Conservation (phyloP, 2,888 invertebrate species). For the Cephus sareptanus region DNA sequence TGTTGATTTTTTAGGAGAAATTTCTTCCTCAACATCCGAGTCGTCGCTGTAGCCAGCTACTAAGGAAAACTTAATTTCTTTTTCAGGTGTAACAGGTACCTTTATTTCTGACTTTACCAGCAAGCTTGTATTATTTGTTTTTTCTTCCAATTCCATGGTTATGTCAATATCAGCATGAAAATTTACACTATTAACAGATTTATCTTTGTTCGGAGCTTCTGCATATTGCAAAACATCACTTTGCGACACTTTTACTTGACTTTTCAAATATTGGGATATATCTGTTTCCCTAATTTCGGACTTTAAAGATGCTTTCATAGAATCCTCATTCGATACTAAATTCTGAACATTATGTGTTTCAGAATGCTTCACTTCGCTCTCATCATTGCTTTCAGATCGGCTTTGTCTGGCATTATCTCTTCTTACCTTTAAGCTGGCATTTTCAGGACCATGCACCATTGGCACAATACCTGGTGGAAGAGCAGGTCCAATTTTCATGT, state of each 20-base stretch:
- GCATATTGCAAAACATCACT: constrained; percentile 61
- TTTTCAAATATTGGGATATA: constrained; percentile 63
- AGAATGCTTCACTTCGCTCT: not conserved
- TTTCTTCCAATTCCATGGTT: not conserved
- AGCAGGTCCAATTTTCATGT: constrained; percentile 35
- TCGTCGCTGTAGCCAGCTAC: constrained; percentile 71
- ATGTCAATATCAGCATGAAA: not conserved
- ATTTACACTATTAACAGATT: not conserved
- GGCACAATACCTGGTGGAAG: constrained; percentile 34
- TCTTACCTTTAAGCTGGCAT: constrained; percentile 18
- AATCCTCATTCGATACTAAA: constrained; percentile 38
- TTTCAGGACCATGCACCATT: constrained; percentile 41
- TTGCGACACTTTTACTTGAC: constrained; percentile 64
- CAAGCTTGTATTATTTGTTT: not conserved
- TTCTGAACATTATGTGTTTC: not conserved
- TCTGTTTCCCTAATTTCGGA: constrained; percentile 48
- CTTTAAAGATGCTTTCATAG: not conserved
- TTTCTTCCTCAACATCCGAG: constrained; percentile 66
- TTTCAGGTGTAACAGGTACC: not conserved
- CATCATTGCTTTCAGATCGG: not conserved
- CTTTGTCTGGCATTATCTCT: not conserved
- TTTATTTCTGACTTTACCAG: constrained; percentile 4
- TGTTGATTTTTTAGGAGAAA: constrained; percentile 35
- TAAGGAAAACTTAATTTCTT: constrained; percentile 60
- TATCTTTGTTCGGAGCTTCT: constrained; percentile 31